Conservation (phyloP, 2,888 invertebrate genomes). For the Biston betularia region DNA sequence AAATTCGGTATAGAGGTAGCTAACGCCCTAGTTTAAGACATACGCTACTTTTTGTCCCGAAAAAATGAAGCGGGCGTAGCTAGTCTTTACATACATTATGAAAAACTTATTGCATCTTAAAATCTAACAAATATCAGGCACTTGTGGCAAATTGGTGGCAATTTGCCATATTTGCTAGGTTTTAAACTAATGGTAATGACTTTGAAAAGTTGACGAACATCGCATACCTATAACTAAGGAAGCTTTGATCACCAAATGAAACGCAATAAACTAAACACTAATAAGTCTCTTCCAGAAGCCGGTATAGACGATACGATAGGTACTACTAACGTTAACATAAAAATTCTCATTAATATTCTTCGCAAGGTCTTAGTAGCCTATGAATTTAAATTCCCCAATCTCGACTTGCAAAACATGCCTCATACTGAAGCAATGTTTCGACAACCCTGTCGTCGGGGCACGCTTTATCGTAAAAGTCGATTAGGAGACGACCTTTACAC, state of each 20-base stretch:
- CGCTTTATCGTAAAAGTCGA: constrained; percentile 45
- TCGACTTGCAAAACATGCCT: constrained; percentile 17
- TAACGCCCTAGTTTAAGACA: too few relatives aligned
- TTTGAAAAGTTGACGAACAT: too few relatives aligned
- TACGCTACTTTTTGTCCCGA: too few relatives aligned
- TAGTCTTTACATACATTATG: too few relatives aligned
- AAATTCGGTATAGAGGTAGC: too few relatives aligned
- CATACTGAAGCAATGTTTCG: constrained; percentile 20
- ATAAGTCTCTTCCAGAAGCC: neutral
- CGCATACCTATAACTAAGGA: too few relatives aligned
- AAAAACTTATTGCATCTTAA: too few relatives aligned
- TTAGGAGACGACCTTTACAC: constrained; percentile 48
- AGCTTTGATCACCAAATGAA: neutral
- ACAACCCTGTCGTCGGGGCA: constrained; percentile 37
- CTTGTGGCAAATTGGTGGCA: too few relatives aligned
- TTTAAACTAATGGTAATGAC: too few relatives aligned
- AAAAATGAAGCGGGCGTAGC: too few relatives aligned
- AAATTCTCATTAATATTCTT: constrained; percentile 19
- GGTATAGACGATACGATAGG: neutral
- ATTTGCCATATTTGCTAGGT: too few relatives aligned
- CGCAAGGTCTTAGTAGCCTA: constrained; percentile 1
- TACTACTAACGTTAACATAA: constrained; percentile 5
- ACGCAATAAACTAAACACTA: neutral
- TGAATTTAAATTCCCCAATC: constrained; percentile 26
- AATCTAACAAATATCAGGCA: too few relatives aligned